A percentile compares a stretch with the other conserved stretches of the same genome.
Conservation (phyloP, 2,797 vertebrate species). For the Crocidura indochinensis region DNA sequence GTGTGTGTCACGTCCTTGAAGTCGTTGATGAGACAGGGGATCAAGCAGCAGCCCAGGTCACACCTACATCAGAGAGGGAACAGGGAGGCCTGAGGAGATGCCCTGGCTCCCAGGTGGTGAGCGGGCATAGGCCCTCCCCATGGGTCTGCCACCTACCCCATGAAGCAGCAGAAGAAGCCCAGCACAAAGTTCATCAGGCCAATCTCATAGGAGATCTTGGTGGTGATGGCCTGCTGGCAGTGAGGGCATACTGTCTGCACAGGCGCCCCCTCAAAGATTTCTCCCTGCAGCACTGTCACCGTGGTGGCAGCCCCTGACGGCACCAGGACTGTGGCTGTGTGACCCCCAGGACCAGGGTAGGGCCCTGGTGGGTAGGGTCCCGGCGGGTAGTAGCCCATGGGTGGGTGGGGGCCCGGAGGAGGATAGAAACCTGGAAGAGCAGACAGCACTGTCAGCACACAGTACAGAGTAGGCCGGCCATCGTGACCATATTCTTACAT, state of each 20-base stretch:
- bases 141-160: constrained; percentile 93
- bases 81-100: not conserved
- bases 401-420: constrained; percentile 88
- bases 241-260: constrained; percentile 99
- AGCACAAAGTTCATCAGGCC: constrained; percentile 99
- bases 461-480: not conserved
- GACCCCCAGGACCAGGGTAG: constrained; percentile 93
- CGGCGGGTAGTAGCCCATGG: constrained; percentile 90
- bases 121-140: accelerated
- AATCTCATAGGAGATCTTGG: constrained; percentile 96
- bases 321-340: constrained; percentile 95
- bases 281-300: constrained; percentile 97
- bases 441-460: constrained; percentile 43
- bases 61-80: constrained; percentile 94
- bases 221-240: constrained; percentile 98
- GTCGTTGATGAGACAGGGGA: constrained; percentile 98
- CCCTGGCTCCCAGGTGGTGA: not conserved
- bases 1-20: constrained; percentile 99
- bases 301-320: constrained; percentile 95
- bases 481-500: not conserved
- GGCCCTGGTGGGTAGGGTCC: constrained; percentile 90
- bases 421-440: constrained; percentile 88
- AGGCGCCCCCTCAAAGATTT: constrained; percentile 96
- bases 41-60: constrained; percentile 98
- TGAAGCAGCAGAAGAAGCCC: constrained; percentile 98